Evolutionary conservation across 2,113 vertebrate species (phyloP).

Genomic region (Martes martes): DNA sequence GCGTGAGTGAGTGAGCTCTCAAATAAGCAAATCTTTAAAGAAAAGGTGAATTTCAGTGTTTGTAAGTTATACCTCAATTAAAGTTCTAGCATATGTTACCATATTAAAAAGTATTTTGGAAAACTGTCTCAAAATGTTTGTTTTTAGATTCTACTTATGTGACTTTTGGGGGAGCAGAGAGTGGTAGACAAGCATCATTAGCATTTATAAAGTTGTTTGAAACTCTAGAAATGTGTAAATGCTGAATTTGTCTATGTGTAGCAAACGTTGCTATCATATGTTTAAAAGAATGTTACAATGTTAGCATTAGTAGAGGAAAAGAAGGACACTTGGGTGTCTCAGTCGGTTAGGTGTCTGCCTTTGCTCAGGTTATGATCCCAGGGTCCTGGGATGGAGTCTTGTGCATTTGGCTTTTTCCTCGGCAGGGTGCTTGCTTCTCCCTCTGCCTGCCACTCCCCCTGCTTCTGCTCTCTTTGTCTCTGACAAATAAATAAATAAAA

Average conservation of each 20-base stretch:
- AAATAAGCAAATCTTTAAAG: neutral
- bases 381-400: neutral
- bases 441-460: neutral
- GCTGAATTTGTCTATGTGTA: slow-evolving; percentile 1
- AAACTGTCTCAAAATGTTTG: neutral
- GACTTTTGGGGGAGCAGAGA: neutral
- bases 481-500: neutral
- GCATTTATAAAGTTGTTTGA: slow-evolving; percentile 31
- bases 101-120: slow-evolving; percentile 3
- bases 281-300: slow-evolving; percentile 41
- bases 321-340: neutral
- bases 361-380: neutral
- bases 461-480: neutral
- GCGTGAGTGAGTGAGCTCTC: neutral
- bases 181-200: neutral
- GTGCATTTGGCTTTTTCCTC: neutral
- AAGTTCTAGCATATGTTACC: slow-evolving; percentile 1
- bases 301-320: slow-evolving; percentile 25
- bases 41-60: neutral
- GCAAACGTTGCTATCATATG: neutral
- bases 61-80: slow-evolving; percentile 19
- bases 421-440: neutral
- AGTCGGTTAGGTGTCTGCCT: neutral
- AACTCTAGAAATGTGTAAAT: slow-evolving; percentile 21
- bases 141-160: slow-evolving; percentile 34